Base-by-base conservation (phyloP, 2,797 vertebrate species). In the Triplophysa bombifrons region DNA sequence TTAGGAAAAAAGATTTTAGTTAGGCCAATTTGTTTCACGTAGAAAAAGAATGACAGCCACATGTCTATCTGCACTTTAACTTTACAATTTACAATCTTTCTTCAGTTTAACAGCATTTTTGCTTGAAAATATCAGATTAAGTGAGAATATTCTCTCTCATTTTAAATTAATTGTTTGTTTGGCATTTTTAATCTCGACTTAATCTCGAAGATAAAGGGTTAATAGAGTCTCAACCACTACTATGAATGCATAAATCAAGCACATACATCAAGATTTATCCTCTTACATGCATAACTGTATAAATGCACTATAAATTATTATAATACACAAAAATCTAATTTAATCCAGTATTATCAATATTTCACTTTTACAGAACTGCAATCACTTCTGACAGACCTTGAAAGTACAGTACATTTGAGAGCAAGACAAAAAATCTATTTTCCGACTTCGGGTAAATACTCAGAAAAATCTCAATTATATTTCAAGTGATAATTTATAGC, bases 231-330 rank as follows among this genome's bases (percentile, higher is more conserved):
- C 9, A 56, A 56, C 38, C 0, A 0, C 51, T 30, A 17, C 55
- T 67, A 76, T 76, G 17, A 67, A 58, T 46, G 44, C 38, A 76
- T 76, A 27, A 56, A 75, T 66, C 61, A 75, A 55, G 53, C 3
- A 50, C 30, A 41, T 55, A 4, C 64, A 17, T 56, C 30, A 27
- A 51, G 7, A 17, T 44, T 25, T 58, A 3, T 34, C 25, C 25
- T 58, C 5, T 13, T 58, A 14, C 14, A 34, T 34, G 34, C 34
- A 34, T 34, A 7, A 6, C 4, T 34, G 6, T 34, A 34, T 34
- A 34, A 5, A 34, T 34, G 4, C 34, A 34, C 0, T 34, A 34
- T 34, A 34, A 6, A 34, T 34, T 34, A 34, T 34, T 34, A 34
- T 34, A 34, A 34, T 7, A 34, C 34, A 34, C 4, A 34, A 34